These are phyloP conservation scores for Dromaius novaehollandiae DNA, from an alignment of 2,113 vertebrate species.

Conservation along the genomic window DNA sequence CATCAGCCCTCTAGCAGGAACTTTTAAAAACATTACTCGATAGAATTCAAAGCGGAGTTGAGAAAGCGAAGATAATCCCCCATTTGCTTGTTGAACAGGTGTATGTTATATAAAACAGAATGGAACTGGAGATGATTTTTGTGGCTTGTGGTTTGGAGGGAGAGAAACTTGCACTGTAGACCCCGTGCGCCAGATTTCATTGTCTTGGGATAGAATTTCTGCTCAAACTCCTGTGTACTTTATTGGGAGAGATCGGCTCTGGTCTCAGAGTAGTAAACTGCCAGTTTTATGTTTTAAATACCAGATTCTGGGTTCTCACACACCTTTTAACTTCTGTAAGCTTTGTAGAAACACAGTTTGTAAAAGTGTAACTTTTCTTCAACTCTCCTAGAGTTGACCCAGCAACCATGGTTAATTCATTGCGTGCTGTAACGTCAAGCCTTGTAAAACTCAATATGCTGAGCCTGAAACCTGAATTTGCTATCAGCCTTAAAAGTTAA, in stretches of 20 bases:
- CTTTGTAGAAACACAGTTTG: conserved; percentile 12
- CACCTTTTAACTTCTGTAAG: conserved; percentile 29
- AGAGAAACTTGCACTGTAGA: not conserved
- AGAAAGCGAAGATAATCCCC: conserved; percentile 14
- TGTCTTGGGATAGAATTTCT: not conserved
- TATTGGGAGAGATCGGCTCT: not conserved
- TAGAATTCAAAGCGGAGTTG: not conserved
- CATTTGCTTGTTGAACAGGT: conserved; percentile 45
- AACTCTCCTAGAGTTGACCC: not conserved
- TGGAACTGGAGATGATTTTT: not conserved
- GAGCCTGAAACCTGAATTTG: conserved; percentile 16
- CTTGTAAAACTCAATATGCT: not conserved
- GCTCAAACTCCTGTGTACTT: not conserved
- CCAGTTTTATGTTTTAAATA: conserved; percentile 4
- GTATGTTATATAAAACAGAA: not conserved
- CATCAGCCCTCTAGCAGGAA: conserved; percentile 65
- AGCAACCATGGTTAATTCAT: not conserved
- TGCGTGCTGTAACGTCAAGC: not conserved
- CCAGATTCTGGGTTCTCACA: not conserved
- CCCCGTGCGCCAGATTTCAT: not conserved
- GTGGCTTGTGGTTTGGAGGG: not conserved
- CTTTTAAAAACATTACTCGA: conserved; percentile 49
- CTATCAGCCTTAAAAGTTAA: conserved; percentile 15
- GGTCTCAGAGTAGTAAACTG: not conserved
- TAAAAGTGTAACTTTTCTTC: conserved; percentile 4